Evolutionary conservation across 2,888 invertebrate species (phyloP).

Genomic region (Empis livida): DNA sequence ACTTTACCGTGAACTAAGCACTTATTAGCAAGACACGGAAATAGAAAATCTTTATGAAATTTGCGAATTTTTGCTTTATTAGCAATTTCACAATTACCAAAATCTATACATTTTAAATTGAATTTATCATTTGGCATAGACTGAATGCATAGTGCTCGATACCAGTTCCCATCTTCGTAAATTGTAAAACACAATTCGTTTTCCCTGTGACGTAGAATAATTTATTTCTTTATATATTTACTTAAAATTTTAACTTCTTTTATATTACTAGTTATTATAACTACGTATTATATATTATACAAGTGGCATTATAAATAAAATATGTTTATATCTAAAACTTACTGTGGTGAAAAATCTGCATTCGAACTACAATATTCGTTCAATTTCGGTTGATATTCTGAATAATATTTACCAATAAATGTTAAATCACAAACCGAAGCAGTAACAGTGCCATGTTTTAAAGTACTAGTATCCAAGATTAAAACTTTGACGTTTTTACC

Average conservation of each 20-base stretch:
- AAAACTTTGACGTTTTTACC: slow-evolving; percentile 13
- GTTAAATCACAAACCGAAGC: slow-evolving; percentile 12
- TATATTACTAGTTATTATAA: too few relatives aligned
- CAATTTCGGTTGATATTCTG: slow-evolving; percentile 10
- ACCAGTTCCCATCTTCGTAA: slow-evolving; percentile 19
- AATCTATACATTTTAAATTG: slow-evolving; percentile 18
- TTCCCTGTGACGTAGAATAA: slow-evolving; percentile 7
- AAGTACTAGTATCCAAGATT: slow-evolving; percentile 16
- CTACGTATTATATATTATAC: too few relatives aligned
- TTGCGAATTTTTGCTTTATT: slow-evolving; percentile 15
- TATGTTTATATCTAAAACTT: slow-evolving; percentile 3
- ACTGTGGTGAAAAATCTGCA: slow-evolving; percentile 15
- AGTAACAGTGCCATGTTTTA: slow-evolving; percentile 15
- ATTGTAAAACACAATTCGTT: slow-evolving; percentile 18
- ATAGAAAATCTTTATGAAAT: slow-evolving; percentile 16
- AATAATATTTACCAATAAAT: slow-evolving; percentile 12
- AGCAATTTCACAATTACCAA: slow-evolving; percentile 16
- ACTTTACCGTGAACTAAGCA: slow-evolving; percentile 15
- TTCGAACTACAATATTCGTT: slow-evolving; percentile 13
- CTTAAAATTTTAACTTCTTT: too few relatives aligned
- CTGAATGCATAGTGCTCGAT: slow-evolving; percentile 18
- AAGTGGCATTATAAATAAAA: too few relatives aligned
- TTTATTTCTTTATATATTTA: too few relatives aligned
- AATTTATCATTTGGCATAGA: slow-evolving; percentile 12
- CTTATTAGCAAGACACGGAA: slow-evolving; percentile 17